These are phyloP conservation scores for Tinamus major DNA, from an alignment of 2,797 vertebrate genomes.

Conservation along the genomic window DNA sequence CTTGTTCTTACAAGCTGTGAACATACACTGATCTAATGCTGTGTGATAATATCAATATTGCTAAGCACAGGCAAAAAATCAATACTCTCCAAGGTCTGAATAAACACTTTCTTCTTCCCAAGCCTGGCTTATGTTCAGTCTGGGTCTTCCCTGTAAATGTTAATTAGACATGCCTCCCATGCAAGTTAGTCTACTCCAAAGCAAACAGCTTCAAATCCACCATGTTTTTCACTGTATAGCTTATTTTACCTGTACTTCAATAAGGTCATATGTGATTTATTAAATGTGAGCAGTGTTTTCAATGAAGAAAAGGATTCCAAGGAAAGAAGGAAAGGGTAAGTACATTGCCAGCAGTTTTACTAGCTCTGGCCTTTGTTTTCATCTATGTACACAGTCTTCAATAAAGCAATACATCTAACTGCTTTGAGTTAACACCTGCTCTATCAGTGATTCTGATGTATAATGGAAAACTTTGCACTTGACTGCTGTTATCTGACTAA, in stretches of 20 bases:
- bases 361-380: background rate
- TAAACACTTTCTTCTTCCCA: background rate
- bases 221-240: fast-evolving
- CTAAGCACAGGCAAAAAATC: background rate
- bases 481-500: background rate
- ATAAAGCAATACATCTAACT: background rate
- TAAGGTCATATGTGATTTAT: background rate
- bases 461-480: background rate
- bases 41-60: background rate
- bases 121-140: background rate
- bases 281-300: background rate
- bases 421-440: background rate
- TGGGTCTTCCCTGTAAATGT: background rate
- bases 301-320: background rate
- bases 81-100: background rate
- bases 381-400: background rate
- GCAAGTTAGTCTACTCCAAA: background rate
- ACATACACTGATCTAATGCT: background rate
- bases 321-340: fast-evolving
- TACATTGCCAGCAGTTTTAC: background rate
- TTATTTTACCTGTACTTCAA: background rate
- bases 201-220: background rate
- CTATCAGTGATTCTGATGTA: background rate
- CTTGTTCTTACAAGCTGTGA: background rate
- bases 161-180: background rate